Evolutionary conservation across 2,888 invertebrate genomes (phyloP), one percentile per base, ranked within the genome.

Genomic region (Petrolisthes cinctipes): DNA sequence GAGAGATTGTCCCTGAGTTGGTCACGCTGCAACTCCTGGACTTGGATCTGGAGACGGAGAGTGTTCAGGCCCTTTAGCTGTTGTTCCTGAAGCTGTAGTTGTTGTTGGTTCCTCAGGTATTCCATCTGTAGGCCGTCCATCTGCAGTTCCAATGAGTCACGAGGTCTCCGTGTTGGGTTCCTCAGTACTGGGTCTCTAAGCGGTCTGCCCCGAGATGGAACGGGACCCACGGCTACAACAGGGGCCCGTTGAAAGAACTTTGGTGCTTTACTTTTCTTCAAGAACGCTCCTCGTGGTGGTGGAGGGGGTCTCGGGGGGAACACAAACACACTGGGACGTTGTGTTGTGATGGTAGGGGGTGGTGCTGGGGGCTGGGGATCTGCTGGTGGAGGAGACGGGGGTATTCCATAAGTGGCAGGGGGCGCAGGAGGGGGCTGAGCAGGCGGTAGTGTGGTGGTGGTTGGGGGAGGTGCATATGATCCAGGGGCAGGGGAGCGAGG

Each of bases 51-150:
- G 83, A 89, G 53, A 84, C 92, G 82, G 88, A 91, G 20, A 79
- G 89, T 85, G 91, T 92, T 51, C 91, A 92, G 89, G 91, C 91
- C 51, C 88, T 89, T 61, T 91, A 97, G 4, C 96, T 96, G 93
- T 94, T 97, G 5, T 96, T 95, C 92, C 94, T 97, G 92, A 93
- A 95, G 66, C 98, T 98, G 98, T 97, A 99, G 92, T 37, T 68
- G 37, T 23, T 86, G 83, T 23, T 88, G 68, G 37, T 89, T 89
- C 37, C 78, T 56, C 23, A 84, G 37, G 37, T 37, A 37, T 61
- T 85, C 78, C 11, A 75, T 17, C 61, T 87, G 80, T 3, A 89
- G 56, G 20, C 80, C 54, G 61, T 85, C 87, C 53, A 80, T 76
- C 57, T 87, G 87, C 37, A 57, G 82, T 7, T 75, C 68, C 53